These are phyloP conservation scores for Ancistrus triradiatus DNA, from an alignment of 2,113 vertebrate species.

Conservation along the genomic window DNA sequence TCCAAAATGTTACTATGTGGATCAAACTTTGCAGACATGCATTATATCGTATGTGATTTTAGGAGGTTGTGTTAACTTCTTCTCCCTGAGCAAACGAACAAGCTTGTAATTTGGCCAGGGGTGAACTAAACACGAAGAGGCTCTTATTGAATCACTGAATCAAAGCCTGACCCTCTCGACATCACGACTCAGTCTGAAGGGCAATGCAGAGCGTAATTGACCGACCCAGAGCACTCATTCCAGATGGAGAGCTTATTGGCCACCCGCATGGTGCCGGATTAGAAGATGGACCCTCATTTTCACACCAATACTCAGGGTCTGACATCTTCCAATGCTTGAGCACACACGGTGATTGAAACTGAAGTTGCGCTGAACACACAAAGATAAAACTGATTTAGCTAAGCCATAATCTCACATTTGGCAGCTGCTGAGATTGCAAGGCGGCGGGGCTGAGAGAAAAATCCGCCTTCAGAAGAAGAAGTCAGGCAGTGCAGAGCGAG, in stretches of 20 bases:
- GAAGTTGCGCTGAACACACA: slow-evolving; percentile 44
- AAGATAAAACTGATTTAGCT: slow-evolving; percentile 48
- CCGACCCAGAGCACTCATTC: neutral
- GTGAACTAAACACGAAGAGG: too few relatives aligned
- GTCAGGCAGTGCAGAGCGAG: too few relatives aligned
- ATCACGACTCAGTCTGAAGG: neutral
- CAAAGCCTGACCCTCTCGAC: neutral
- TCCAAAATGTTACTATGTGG: too few relatives aligned
- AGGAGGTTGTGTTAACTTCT: too few relatives aligned
- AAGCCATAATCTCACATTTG: slow-evolving; percentile 45
- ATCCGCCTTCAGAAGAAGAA: slow-evolving; percentile 31
- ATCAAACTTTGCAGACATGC: too few relatives aligned
- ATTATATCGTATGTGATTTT: too few relatives aligned
- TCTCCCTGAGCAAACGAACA: too few relatives aligned
- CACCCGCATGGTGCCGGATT: slow-evolving; percentile 21
- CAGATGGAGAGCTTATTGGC: slow-evolving; percentile 29
- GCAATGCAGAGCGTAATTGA: slow-evolving; percentile 3
- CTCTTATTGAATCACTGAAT: too few relatives aligned
- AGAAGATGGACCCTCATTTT: slow-evolving; percentile 32
- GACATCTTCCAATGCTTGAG: slow-evolving; percentile 39
- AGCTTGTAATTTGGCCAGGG: too few relatives aligned
- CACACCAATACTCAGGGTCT: slow-evolving; percentile 28
- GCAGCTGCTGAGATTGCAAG: slow-evolving; percentile 25
- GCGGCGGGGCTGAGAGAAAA: too few relatives aligned
- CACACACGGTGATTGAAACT: slow-evolving; percentile 47